phyloP scores from a whole-genome alignment of 2,113 vertebrate species.

The Hiodon tergisus region DNA sequence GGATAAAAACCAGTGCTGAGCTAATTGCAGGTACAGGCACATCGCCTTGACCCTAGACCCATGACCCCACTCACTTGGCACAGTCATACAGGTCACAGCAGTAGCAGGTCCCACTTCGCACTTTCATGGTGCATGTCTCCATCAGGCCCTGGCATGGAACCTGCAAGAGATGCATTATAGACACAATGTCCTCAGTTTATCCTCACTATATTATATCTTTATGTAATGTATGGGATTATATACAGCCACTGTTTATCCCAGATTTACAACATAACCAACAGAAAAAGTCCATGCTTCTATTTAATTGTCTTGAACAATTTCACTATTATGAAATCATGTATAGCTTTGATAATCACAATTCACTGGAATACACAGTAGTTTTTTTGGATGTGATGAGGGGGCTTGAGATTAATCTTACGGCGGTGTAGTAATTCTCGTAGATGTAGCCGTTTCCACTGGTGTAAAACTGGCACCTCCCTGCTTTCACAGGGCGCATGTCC shows the following conservation, averaged over 20 bases:
- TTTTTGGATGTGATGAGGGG: too few relatives aligned
- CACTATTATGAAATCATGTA: too few relatives aligned
- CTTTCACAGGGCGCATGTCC: constrained; percentile 60
- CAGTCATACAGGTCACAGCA: constrained; percentile 67
- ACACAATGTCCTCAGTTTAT: neutral
- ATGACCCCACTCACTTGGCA: constrained; percentile 53
- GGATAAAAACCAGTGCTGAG: neutral
- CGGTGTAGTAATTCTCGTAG: constrained; percentile 57
- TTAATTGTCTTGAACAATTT: too few relatives aligned
- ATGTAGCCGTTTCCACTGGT: constrained; percentile 56
- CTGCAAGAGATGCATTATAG: constrained; percentile 28
- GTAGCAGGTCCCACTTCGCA: constrained; percentile 63
- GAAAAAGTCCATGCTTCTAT: too few relatives aligned
- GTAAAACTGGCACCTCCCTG: constrained; percentile 60
- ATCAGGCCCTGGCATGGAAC: constrained; percentile 52
- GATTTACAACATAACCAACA: too few relatives aligned
- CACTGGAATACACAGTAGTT: too few relatives aligned
- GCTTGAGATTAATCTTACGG: constrained; percentile 39
- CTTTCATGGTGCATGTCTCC: constrained; percentile 52
- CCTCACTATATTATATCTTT: neutral
- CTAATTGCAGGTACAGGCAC: neutral
- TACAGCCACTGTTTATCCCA: too few relatives aligned
- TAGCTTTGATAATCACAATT: too few relatives aligned
- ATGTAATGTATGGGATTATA: too few relatives aligned
- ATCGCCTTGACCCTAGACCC: neutral